These are phyloP conservation scores for Amazona vittata DNA, from an alignment of 2,113 vertebrate species.

Conservation along the genomic window DNA sequence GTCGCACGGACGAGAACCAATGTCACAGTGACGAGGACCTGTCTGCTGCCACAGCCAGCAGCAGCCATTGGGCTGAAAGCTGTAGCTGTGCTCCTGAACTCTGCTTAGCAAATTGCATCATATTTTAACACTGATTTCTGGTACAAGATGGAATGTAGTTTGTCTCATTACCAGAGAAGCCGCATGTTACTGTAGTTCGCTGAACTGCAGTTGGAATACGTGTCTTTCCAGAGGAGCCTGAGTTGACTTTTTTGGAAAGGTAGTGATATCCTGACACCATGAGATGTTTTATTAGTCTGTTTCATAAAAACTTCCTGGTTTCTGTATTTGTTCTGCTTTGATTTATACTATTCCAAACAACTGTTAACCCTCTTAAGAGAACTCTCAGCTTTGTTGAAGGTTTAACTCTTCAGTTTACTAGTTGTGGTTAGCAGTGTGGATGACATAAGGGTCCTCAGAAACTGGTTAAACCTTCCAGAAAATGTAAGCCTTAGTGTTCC, in stretches of 20 bases:
- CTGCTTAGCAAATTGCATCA: accelerated
- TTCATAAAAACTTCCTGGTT: background rate
- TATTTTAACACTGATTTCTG: background rate
- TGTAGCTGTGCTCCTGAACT: background rate
- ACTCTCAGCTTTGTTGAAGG: background rate
- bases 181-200: background rate
- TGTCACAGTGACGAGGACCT: too few species aligned
- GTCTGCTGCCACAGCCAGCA: accelerated
- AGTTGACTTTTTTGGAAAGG: background rate
- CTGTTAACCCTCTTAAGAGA: background rate
- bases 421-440: background rate
- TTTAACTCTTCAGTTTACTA: background rate
- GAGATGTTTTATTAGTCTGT: background rate
- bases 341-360: background rate
- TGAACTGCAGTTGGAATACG: background rate
- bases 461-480: background rate
- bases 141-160: background rate
- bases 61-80: background rate
- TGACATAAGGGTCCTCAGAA: background rate
- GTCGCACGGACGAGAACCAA: too few species aligned
- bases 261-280: background rate
- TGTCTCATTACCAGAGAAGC: background rate
- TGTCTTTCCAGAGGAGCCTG: background rate
- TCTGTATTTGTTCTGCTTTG: background rate
- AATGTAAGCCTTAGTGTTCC: background rate